Percentiles rank a stretch among this genome's conserved stretches.
These are phyloP conservation scores for Haliclona indistincta DNA, from an alignment of 37 sponge, comb jelly and placozoan genomes.

Conservation along the genomic window DNA sequence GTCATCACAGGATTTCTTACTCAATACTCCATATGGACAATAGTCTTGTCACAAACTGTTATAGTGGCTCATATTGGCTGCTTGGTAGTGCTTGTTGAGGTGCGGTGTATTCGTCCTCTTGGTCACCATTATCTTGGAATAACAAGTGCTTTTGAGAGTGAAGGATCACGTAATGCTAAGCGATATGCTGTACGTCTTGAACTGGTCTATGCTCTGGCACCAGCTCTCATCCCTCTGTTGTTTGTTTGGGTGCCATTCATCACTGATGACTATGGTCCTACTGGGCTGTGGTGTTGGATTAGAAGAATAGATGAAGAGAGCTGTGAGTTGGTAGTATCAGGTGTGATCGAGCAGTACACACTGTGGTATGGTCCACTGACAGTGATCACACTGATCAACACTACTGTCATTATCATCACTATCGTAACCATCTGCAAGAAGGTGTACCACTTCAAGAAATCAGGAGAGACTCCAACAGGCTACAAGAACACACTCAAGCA, in stretches of 20 bases:
- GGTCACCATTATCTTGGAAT: too few species aligned
- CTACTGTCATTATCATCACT: neutral
- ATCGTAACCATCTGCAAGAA: neutral
- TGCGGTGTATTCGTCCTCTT: too few species aligned
- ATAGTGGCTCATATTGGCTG: too few species aligned
- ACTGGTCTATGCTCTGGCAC: neutral
- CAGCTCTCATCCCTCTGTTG: neutral
- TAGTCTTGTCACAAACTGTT: too few species aligned
- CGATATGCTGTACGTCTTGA: too few species aligned
- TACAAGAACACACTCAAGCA: slow-evolving; percentile 1
- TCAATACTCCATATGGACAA: too few species aligned
- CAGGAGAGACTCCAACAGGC: too few species aligned
- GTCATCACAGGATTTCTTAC: too few species aligned
- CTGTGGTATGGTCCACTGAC: neutral
- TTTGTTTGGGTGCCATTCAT: neutral
- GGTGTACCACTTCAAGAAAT: neutral
- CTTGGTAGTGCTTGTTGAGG: too few species aligned
- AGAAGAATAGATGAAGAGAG: neutral
- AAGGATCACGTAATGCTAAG: too few species aligned
- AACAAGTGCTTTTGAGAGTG: too few species aligned
- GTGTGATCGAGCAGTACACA: slow-evolving; percentile 2
- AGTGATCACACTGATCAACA: neutral
- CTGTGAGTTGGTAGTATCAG: neutral
- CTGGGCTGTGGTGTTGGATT: slow-evolving; percentile 8
- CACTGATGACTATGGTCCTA: neutral